phyloP scores from a whole-genome alignment of 2,113 vertebrate genomes.

The Camelus bactrianus region DNA sequence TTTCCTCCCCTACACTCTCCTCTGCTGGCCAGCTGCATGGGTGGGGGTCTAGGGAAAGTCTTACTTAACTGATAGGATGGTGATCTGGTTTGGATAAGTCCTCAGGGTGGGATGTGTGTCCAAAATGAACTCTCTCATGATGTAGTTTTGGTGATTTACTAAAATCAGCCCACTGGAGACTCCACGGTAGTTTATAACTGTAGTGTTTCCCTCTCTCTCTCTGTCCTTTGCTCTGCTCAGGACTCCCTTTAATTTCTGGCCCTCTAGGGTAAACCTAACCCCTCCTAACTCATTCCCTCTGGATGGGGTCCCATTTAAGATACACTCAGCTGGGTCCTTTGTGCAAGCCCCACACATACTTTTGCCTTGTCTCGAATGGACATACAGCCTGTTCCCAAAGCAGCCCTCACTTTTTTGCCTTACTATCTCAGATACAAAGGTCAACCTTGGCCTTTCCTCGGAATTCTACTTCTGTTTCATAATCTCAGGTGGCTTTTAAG shows the following conservation, averaged over 20 bases:
- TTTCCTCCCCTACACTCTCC: neutral
- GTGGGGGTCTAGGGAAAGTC: neutral
- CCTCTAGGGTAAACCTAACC: neutral
- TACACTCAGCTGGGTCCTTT: neutral
- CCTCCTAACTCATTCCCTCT: neutral
- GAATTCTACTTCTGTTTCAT: conserved; percentile 25
- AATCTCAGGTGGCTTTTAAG: neutral
- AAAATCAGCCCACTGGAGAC: neutral
- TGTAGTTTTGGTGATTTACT: neutral
- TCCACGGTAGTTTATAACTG: neutral
- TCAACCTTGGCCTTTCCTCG: neutral
- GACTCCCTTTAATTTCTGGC: neutral
- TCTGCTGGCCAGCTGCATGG: neutral
- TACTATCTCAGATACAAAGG: neutral
- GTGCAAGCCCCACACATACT: neutral
- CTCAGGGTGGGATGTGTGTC: neutral
- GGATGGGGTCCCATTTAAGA: neutral
- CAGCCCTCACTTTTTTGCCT: neutral
- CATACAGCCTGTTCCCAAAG: neutral
- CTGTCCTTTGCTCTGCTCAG: neutral
- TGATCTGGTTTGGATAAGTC: neutral
- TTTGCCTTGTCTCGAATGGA: neutral
- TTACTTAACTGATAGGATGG: neutral
- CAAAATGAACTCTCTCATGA: neutral
- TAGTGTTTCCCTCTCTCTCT: neutral